Percentiles rank a stretch among this genome's conserved stretches.
Evolutionary conservation across 2,797 vertebrate species (phyloP).

Genomic region (Botia almorhae): DNA sequence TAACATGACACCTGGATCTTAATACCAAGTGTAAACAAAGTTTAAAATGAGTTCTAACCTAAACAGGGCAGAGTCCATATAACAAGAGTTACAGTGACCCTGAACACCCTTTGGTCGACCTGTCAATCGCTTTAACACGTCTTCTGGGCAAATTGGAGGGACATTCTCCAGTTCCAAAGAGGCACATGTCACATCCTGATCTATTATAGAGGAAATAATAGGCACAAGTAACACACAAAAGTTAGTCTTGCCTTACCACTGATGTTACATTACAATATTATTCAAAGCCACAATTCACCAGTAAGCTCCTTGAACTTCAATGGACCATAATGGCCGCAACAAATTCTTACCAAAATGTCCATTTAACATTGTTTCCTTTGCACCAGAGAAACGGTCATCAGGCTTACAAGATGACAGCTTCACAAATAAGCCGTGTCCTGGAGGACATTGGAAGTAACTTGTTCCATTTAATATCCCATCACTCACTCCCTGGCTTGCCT

Average conservation of each 20-base stretch:
- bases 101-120: constrained; percentile 89
- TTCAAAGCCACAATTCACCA: too few species aligned
- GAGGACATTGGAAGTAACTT: constrained; percentile 75
- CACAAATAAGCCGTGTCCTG: constrained; percentile 80
- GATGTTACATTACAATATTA: not conserved
- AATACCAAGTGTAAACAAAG: not conserved
- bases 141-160: constrained; percentile 76
- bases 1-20: not conserved
- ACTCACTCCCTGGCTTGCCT: constrained; percentile 76
- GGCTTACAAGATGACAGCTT: constrained; percentile 80
- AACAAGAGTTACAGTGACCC: constrained; percentile 93
- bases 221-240: not conserved
- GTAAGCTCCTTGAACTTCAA: too few species aligned
- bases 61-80: constrained; percentile 91
- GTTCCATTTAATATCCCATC: constrained; percentile 74
- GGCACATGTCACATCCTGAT: not conserved
- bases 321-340: not conserved
- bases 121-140: constrained; percentile 72
- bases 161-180: constrained; percentile 60
- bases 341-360: constrained; percentile 40
- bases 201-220: constrained; percentile 60
- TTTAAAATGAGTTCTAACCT: constrained; percentile 72
- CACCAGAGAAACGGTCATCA: constrained; percentile 77
- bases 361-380: constrained; percentile 18
- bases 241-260: not conserved